These are phyloP conservation scores for Dendroctonus valens DNA, from an alignment of 1,140 invertebrate genomes.

Conservation along the genomic window DNA sequence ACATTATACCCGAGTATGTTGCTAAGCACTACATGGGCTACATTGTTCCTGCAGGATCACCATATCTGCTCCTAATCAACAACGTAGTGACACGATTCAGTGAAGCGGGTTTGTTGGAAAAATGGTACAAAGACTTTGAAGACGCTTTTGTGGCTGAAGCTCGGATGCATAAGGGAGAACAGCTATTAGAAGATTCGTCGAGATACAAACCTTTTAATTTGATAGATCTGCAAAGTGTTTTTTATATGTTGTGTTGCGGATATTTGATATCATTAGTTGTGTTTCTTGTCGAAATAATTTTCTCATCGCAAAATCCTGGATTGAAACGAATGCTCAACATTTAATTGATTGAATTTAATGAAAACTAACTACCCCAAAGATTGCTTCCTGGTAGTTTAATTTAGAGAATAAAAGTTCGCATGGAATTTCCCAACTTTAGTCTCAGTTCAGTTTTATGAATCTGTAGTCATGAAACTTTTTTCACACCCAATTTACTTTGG, in stretches of 20 bases:
- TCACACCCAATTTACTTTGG: too few species aligned
- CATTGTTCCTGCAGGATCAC: constrained; percentile 30
- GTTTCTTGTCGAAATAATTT: constrained; percentile 27
- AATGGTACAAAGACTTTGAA: constrained; percentile 32
- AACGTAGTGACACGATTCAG: constrained; percentile 18
- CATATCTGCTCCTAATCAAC: constrained; percentile 28
- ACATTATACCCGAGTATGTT: constrained; percentile 34
- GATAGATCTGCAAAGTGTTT: constrained; percentile 25
- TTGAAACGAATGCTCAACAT: too few species aligned
- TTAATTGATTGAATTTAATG: too few species aligned
- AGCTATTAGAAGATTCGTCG: not conserved
- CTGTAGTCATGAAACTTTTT: too few species aligned
- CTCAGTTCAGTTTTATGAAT: too few species aligned
- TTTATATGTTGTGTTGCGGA: constrained; percentile 27
- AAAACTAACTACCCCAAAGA: too few species aligned
- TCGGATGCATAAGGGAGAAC: not conserved
- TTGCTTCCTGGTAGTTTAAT: too few species aligned
- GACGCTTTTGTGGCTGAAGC: constrained; percentile 17
- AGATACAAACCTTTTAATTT: constrained; percentile 20
- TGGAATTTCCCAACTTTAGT: too few species aligned
- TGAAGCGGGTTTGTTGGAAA: constrained; percentile 26
- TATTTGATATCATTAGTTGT: constrained; percentile 12
- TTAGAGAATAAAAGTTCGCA: too few species aligned
- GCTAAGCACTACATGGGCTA: constrained; percentile 23
- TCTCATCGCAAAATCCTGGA: not conserved